phyloP scores from a whole-genome alignment of 2,888 invertebrate genomes.

The Gari tellinella region DNA sequence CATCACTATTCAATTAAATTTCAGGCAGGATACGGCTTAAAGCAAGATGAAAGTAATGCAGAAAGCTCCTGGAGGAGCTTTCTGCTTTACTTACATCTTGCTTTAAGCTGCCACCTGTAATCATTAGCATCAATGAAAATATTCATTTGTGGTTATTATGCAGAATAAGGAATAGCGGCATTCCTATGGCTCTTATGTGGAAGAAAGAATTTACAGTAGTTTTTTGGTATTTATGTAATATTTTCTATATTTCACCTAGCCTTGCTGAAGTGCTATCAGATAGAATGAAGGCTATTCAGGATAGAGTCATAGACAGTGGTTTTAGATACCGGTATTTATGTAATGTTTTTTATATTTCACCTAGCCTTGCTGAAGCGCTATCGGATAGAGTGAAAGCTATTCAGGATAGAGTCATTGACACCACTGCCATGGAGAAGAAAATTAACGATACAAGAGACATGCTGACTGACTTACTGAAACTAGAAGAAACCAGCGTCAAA shows the following conservation, averaged over 20 bases:
- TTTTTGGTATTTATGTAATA: neutral
- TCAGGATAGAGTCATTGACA: constrained; percentile 54
- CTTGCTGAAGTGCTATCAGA: constrained; percentile 66
- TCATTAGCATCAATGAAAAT: no score
- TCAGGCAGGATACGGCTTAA: no score
- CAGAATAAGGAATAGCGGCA: no score
- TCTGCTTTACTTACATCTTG: no score
- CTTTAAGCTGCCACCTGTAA: no score
- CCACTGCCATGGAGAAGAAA: constrained; percentile 50
- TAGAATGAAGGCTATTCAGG: constrained; percentile 42
- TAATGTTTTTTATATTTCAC: constrained; percentile 3
- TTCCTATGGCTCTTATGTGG: no score
- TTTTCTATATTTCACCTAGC: constrained; percentile 32
- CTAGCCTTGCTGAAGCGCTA: constrained; percentile 64
- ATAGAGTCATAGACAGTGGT: constrained; percentile 53
- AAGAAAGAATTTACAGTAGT: no score
- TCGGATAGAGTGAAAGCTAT: constrained; percentile 58
- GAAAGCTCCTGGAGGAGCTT: no score
- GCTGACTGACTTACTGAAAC: constrained; percentile 64
- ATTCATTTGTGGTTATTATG: no score
- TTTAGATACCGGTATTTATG: no score
- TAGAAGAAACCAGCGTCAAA: constrained; percentile 48
- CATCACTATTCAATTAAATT: no score
- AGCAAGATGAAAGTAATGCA: no score
- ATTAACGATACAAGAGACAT: constrained; percentile 48